Conservation (phyloP, 2,113 vertebrate species). For the Myrmecophaga tridactyla region DNA sequence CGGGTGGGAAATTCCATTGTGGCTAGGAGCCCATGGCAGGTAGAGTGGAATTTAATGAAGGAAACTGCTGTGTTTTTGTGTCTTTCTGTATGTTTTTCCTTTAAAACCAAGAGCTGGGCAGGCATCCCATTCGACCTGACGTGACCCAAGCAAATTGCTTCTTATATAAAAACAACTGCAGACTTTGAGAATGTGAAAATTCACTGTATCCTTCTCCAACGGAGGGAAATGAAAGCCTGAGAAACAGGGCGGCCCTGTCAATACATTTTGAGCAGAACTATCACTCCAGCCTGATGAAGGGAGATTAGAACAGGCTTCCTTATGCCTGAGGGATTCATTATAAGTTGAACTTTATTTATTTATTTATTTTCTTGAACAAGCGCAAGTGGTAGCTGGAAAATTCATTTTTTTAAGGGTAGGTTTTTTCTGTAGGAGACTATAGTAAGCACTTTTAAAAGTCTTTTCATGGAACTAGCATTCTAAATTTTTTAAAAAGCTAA, state of each 20-base stretch:
- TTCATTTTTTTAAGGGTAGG: constrained; percentile 66
- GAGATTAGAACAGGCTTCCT: constrained; percentile 82
- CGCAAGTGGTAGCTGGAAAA: constrained; percentile 68
- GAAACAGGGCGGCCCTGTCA: constrained; percentile 83
- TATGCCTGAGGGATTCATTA: constrained; percentile 80
- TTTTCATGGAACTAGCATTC: constrained; percentile 49
- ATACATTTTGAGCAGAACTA: constrained; percentile 81
- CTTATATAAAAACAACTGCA: constrained; percentile 92
- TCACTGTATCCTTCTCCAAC: constrained; percentile 85
- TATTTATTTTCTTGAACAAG: constrained; percentile 74
- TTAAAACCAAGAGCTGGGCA: constrained; percentile 91
- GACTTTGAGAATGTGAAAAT: constrained; percentile 88
- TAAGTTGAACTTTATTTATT: constrained; percentile 76
- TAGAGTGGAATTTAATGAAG: constrained; percentile 91
- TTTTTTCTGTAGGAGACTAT: constrained; percentile 59
- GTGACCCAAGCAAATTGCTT: constrained; percentile 90
- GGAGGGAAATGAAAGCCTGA: constrained; percentile 83
- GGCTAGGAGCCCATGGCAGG: constrained; percentile 90
- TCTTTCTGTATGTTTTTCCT: constrained; percentile 93
- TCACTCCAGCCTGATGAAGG: constrained; percentile 82
- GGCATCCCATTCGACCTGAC: constrained; percentile 89
- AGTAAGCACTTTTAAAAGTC: constrained; percentile 59
- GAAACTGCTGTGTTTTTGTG: constrained; percentile 91
- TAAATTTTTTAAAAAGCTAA: not conserved
- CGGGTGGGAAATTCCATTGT: constrained; percentile 91